Evolutionary conservation across 2,113 vertebrate genomes (phyloP).

Genomic region (Vireo altiloquus): DNA sequence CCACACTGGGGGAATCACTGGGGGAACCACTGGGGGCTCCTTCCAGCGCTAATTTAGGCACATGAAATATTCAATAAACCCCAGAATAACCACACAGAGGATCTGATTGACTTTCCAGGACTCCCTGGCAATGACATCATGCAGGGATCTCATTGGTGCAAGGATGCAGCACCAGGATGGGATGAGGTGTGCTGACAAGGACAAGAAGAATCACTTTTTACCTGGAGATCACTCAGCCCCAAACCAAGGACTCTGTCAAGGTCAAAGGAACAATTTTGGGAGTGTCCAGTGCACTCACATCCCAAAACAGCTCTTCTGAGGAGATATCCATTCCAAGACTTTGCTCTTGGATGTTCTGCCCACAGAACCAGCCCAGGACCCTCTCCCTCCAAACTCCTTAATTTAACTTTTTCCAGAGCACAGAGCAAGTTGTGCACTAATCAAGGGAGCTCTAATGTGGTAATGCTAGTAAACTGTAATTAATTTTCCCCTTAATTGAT

Average conservation of each 20-base stretch:
- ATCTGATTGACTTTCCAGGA: not conserved
- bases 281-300: not conserved
- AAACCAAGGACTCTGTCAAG: not conserved
- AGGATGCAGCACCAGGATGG: not conserved
- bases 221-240: not conserved
- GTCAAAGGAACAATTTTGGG: not conserved
- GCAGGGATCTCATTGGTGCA: not conserved
- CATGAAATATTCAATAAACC: not conserved
- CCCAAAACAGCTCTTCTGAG: not conserved
- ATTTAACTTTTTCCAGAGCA: constrained; percentile 35
- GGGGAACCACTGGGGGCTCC: not conserved
- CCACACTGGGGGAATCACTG: too few relatives aligned
- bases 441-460: constrained; percentile 57
- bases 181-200: not conserved
- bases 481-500: constrained; percentile 78
- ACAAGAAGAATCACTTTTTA: not conserved
- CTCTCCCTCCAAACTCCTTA: not conserved
- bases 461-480: constrained; percentile 72
- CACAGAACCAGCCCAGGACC: not conserved
- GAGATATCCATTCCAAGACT: not conserved
- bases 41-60: not conserved
- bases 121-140: not conserved
- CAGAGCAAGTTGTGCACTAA: constrained; percentile 18
- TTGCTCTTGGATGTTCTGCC: not conserved
- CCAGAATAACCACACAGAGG: not conserved